These are phyloP conservation scores for Macrotis lagotis DNA, from an alignment of 2,113 vertebrate genomes.

Conservation along the genomic window DNA sequence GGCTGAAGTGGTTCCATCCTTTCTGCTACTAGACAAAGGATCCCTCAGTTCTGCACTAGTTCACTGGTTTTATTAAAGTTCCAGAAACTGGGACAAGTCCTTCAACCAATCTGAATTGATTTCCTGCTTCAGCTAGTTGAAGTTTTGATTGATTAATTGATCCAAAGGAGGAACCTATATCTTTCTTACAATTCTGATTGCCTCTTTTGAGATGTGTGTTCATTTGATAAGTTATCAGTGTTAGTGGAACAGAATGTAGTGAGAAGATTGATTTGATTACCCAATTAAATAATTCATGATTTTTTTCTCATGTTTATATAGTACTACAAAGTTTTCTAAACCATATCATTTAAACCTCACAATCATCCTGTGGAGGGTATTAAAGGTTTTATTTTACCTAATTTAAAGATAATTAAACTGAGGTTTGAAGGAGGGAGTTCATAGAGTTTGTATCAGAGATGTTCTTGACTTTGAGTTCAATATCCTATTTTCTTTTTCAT, in stretches of 20 bases:
- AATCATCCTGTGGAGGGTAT: neutral
- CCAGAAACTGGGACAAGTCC: neutral
- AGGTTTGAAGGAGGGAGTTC: neutral
- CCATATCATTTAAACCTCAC: neutral
- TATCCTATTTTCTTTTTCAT: neutral
- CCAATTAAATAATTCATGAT: no score
- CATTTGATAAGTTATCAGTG: neutral
- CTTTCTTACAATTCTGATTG: neutral
- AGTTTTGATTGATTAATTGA: neutral
- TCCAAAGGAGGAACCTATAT: neutral
- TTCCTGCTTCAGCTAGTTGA: neutral
- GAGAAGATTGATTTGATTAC: neutral
- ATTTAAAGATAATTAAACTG: neutral
- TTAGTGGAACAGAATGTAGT: neutral
- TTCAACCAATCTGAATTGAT: neutral
- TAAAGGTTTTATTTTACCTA: neutral
- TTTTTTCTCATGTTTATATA: neutral
- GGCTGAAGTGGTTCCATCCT: neutral
- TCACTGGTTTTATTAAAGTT: neutral
- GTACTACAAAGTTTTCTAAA: neutral
- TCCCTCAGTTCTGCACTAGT: neutral
- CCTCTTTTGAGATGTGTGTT: neutral
- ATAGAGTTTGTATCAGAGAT: neutral
- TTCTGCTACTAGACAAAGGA: neutral
- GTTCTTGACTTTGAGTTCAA: neutral